Percentiles rank a stretch among this genome's conserved stretches.
Conservation (phyloP, 2,113 vertebrate genomes). For the Tursiops truncatus region DNA sequence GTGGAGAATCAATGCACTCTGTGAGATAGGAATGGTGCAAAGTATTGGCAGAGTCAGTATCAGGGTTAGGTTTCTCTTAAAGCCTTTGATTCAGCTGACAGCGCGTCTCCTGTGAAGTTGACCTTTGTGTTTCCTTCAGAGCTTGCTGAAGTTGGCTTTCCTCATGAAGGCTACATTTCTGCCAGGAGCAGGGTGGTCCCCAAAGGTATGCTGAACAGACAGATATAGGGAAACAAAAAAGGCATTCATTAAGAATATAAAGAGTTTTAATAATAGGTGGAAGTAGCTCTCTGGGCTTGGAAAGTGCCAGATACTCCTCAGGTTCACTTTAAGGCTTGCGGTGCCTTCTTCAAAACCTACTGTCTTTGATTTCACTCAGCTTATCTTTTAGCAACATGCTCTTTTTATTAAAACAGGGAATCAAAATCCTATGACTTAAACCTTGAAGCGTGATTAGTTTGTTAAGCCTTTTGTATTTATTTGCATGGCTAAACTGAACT, state of each 20-base stretch:
- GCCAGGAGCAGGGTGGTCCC: not conserved
- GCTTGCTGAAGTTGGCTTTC: not conserved
- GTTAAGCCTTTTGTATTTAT: not conserved
- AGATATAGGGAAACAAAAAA: not conserved
- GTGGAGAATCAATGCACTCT: not conserved
- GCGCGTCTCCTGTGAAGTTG: not conserved
- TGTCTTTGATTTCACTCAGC: not conserved
- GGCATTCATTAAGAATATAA: not conserved
- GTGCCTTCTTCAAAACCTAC: not conserved
- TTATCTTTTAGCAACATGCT: not conserved
- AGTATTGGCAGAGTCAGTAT: not conserved
- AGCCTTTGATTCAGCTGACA: not conserved
- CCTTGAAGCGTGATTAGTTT: not conserved
- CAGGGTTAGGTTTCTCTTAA: not conserved
- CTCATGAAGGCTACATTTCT: not conserved
- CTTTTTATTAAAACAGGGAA: not conserved
- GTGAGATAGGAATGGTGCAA: not conserved
- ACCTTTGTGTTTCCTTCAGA: not conserved
- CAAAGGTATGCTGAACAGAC: not conserved
- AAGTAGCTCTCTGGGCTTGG: not conserved
- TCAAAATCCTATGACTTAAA: constrained; percentile 3
- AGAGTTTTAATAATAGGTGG: not conserved
- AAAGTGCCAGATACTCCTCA: not conserved
- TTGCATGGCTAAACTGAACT: not conserved
- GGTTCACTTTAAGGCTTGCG: not conserved